Conservation (phyloP, 1,140 invertebrate species). For the Drosophila lowei region DNA sequence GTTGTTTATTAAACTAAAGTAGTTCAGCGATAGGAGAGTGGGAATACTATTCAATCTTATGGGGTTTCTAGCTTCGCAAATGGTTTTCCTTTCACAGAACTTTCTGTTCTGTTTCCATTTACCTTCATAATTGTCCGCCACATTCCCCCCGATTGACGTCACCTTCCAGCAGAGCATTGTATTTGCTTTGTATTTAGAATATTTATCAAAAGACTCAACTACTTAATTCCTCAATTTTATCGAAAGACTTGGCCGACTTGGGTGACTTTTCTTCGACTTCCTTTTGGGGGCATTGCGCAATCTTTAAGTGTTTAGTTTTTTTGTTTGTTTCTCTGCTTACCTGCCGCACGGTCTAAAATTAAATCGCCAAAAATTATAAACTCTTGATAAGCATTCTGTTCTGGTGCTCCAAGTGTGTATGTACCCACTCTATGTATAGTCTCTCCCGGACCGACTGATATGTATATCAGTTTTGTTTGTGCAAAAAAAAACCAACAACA, state of each 20-base stretch:
- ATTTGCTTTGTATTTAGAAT: constrained; percentile 22
- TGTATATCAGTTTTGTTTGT: constrained; percentile 25
- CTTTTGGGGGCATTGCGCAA: constrained; percentile 36
- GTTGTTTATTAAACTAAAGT: too few relatives aligned
- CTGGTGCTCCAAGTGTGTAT: not conserved
- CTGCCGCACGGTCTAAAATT: constrained; percentile 42
- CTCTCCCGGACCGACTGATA: constrained; percentile 4
- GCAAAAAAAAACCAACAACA: constrained; percentile 45
- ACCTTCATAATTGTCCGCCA: constrained; percentile 12
- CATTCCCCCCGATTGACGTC: constrained; percentile 33
- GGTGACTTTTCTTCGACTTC: constrained; percentile 34
- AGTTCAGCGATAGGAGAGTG: too few relatives aligned
- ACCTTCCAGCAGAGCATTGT: constrained; percentile 3
- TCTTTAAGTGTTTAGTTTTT: not conserved
- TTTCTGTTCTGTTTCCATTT: too few relatives aligned
- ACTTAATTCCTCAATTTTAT: constrained; percentile 48
- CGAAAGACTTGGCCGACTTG: constrained; percentile 46
- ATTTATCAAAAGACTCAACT: constrained; percentile 49
- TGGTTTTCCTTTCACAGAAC: too few relatives aligned
- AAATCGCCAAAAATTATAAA: constrained; percentile 59
- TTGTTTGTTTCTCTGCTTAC: constrained; percentile 27
- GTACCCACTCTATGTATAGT: not conserved
- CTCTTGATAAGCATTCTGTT: constrained; percentile 54
- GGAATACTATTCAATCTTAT: too few relatives aligned
- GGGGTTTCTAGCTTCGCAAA: too few relatives aligned